These are phyloP conservation scores for Shinisaurus crocodilurus DNA, from an alignment of 2,113 vertebrate genomes.

Conservation along the genomic window DNA sequence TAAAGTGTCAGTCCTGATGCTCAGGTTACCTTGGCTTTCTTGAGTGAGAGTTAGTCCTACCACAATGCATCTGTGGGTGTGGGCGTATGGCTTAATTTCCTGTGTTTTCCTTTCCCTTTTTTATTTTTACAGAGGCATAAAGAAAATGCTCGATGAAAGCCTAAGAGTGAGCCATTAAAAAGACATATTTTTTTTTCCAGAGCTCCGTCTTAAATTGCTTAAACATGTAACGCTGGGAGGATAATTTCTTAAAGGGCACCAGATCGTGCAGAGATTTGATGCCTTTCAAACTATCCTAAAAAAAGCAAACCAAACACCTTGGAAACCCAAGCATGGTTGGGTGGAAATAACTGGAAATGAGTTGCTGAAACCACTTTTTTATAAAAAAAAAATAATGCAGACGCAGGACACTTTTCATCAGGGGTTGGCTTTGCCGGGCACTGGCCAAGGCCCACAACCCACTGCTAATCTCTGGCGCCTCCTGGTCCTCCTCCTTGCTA, in stretches of 20 bases:
- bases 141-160: constrained; percentile 50
- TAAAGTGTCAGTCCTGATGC: constrained; percentile 30
- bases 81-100: constrained; percentile 66
- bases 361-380: neutral
- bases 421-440: too few species aligned
- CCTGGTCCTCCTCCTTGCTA: too few species aligned
- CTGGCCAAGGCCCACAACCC: too few species aligned
- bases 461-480: too few species aligned
- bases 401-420: too few species aligned
- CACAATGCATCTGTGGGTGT: constrained; percentile 50
- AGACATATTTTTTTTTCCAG: constrained; percentile 51
- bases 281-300: constrained; percentile 36
- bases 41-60: constrained; percentile 44
- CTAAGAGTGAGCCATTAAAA: constrained; percentile 54
- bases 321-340: neutral
- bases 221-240: constrained; percentile 22
- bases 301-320: too few species aligned
- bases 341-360: neutral
- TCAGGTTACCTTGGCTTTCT: constrained; percentile 49
- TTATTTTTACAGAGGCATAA: constrained; percentile 59
- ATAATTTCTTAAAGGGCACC: constrained; percentile 20
- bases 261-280: constrained; percentile 41
- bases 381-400: too few species aligned
- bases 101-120: constrained; percentile 49
- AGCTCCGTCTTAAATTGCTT: constrained; percentile 53